Conservation (phyloP, 1,140 invertebrate species). For the Eurosta solidaginis region DNA sequence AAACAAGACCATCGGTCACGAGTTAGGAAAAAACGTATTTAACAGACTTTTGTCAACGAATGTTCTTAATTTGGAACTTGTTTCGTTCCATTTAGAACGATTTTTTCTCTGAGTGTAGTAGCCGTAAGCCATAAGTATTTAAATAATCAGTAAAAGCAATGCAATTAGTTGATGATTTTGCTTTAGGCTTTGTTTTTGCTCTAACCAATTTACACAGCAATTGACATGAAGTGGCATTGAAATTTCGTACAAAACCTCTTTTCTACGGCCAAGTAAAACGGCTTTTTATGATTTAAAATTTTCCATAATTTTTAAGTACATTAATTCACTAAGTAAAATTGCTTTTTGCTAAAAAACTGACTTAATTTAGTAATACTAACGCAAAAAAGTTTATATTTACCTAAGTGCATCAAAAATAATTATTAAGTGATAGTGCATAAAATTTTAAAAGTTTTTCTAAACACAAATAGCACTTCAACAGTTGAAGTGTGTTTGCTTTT, state of each 20-base stretch:
- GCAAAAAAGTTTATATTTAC: too few relatives aligned
- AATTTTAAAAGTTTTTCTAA: not conserved
- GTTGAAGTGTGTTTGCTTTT: not conserved
- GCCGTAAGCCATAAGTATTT: not conserved
- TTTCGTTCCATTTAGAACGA: too few relatives aligned
- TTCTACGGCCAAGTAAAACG: not conserved
- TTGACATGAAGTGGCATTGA: not conserved
- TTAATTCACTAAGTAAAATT: not conserved
- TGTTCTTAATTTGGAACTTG: too few relatives aligned
- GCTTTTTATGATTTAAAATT: not conserved
- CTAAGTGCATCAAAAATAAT: conserved; percentile 7
- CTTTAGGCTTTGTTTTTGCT: not conserved
- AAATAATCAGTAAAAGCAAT: not conserved
- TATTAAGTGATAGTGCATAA: not conserved
- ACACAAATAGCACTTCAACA: not conserved
- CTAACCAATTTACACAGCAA: conserved; percentile 11
- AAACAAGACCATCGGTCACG: too few relatives aligned
- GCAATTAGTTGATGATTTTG: conserved; percentile 21
- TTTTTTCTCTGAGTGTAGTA: too few relatives aligned
- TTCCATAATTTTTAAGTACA: not conserved
- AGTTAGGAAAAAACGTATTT: too few relatives aligned
- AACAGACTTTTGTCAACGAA: too few relatives aligned
- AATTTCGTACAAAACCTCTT: not conserved
- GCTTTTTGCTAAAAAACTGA: not conserved
- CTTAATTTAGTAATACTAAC: not conserved